Conservation (phyloP, 2,113 vertebrate species). For the Perognathus longimembris region DNA sequence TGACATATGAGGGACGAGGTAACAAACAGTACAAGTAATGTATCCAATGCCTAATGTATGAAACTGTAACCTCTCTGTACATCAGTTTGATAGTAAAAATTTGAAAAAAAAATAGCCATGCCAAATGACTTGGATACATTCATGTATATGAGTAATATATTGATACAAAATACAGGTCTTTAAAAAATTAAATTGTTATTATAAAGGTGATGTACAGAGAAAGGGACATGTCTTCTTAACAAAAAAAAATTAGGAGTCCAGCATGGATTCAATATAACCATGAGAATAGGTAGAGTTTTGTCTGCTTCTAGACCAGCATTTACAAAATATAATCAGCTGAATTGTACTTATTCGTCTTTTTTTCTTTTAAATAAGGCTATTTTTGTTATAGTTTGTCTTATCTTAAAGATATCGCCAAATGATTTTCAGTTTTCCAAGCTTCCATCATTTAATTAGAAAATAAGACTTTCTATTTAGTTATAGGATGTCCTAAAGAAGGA, state of each 20-base stretch:
- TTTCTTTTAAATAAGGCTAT: slow-evolving; percentile 60
- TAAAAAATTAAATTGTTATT: slow-evolving; percentile 37
- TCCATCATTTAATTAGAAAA: slow-evolving; percentile 54
- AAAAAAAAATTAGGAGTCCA: not conserved
- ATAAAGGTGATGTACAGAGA: too few species aligned
- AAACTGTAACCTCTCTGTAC: too few species aligned
- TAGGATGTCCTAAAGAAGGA: slow-evolving; percentile 6
- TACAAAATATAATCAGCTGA: slow-evolving; percentile 67
- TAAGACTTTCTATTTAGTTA: slow-evolving; percentile 58
- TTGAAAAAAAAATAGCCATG: too few species aligned
- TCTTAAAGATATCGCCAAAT: slow-evolving; percentile 41
- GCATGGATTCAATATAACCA: slow-evolving; percentile 69
- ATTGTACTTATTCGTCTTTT: slow-evolving; percentile 62
- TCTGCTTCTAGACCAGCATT: slow-evolving; percentile 68
- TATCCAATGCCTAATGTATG: too few species aligned
- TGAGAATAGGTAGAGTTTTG: slow-evolving; percentile 60
- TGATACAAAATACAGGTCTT: slow-evolving; percentile 60
- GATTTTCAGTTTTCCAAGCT: slow-evolving; percentile 24
- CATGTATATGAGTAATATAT: slow-evolving; percentile 55
- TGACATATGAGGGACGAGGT: slow-evolving; percentile 64
- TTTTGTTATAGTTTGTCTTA: slow-evolving; percentile 49
- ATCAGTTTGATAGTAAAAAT: too few species aligned
- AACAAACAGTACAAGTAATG: too few species aligned
- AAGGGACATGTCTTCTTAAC: too few species aligned
- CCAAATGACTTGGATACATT: slow-evolving; percentile 71